Evolutionary conservation across 2,888 invertebrate species (phyloP), one percentile per base, ranked within the genome.

Genomic region (Ichneumon xanthorius): DNA sequence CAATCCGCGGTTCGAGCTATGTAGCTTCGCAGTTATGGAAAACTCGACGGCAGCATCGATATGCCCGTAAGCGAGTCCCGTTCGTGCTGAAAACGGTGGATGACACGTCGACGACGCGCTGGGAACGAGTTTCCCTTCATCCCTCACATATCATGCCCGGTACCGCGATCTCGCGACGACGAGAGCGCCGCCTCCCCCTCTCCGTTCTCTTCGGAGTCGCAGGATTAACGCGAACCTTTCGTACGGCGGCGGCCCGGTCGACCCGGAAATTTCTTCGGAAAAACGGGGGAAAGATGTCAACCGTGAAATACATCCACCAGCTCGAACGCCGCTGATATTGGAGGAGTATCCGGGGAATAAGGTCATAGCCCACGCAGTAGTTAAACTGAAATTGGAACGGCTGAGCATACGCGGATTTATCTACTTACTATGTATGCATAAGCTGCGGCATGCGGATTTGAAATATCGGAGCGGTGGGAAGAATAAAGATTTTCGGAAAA

Each of bases 41-140:
- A 78, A 79, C 63, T 81, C 79, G 75, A 70, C 70, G 55, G 65
- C 53, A 79, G 65, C 61, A 85, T 85, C 82, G 85, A 85, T 82
- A 82, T 67, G 85, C 82, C 85, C 75, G 63, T 50, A 37, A 84
- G 84, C 82, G 55, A 70, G 63, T 55, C 37, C 22, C 78, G 45
- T 45, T 75, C 48, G 48, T 73, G 61, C 55, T 73, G 73, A 70
- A 70, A 73, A 78, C 63, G 4, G 9, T 68, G 65, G 78, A 75
- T 68, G 73, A 78, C 67, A 81, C 81, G 78, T 78, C 70, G 80
- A 73, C 77, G 80, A 78, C 80, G 73, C 61, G 76, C 65, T 71
- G 73, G 58, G 40, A 78, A 84, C 77, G 76, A 81, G 67, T 77
- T 77, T 81, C 71, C 73, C 61, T 16, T 58, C 72, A 45, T 81